These are phyloP conservation scores for Coenonympha arcania DNA, from an alignment of 2,888 invertebrate genomes.

Conservation along the genomic window DNA sequence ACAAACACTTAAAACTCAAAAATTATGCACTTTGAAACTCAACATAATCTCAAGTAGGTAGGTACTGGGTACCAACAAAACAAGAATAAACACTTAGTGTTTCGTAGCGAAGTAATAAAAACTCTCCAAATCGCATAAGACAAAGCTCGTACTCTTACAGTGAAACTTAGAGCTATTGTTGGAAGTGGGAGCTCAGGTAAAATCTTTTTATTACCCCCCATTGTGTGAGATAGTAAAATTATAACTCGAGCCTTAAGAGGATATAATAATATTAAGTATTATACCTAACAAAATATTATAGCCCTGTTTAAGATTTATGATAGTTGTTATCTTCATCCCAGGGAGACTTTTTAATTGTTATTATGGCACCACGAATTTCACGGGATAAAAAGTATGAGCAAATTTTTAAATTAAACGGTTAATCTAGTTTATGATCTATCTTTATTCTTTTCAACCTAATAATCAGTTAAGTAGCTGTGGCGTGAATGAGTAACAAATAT, in stretches of 20 bases:
- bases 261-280: too few species aligned
- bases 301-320: not conserved
- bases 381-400: too few species aligned
- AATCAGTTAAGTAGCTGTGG: too few species aligned
- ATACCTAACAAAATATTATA: constrained; percentile 9
- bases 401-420: too few species aligned
- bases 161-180: constrained; percentile 28
- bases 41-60: constrained; percentile 23
- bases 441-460: too few species aligned
- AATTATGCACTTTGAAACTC: constrained; percentile 22
- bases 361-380: too few species aligned
- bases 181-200: constrained; percentile 25
- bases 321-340: not conserved
- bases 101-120: constrained; percentile 29
- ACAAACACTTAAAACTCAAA: constrained; percentile 19
- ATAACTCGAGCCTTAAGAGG: not conserved
- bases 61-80: constrained; percentile 26
- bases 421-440: too few species aligned
- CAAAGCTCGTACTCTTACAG: constrained; percentile 28
- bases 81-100: constrained; percentile 26
- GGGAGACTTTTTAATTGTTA: too few species aligned
- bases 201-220: constrained; percentile 21
- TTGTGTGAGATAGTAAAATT: constrained; percentile 17
- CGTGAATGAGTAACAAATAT: too few species aligned
- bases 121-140: constrained; percentile 29